Evolutionary conservation across 2,113 vertebrate species (phyloP), one percentile per base, ranked within the genome.

Genomic region (Ceyx cyanopectus): DNA sequence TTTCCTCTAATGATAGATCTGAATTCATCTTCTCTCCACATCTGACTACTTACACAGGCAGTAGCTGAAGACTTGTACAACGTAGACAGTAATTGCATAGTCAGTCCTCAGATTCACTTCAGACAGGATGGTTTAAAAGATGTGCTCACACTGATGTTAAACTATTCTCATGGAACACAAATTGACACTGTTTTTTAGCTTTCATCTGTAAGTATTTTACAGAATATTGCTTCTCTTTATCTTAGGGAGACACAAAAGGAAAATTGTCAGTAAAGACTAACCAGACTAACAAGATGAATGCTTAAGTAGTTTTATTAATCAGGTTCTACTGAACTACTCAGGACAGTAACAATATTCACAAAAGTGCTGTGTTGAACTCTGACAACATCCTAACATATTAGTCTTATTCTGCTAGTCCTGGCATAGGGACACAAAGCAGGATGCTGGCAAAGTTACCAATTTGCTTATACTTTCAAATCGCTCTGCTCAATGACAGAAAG

Each of bases 101-200:
- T 81, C 70, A 81, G 56, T 70, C 63, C 56, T 85, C 72, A 85
- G 29, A 74, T 69, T 17, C 20, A 65, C 46, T 67, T 90, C 80
- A 87, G 15, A 65, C 45, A 83, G 69, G 48, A n/a, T 83, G 20
- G 13, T 93, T 81, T 90, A 53, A 85, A 93, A 90, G 41, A 21
- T 27, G 22, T 68, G 76, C 60, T 90, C 48, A 57, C 82, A 48
- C 8, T 82, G 26, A 46, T 62, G 56, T 67, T 85, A 70, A 91
- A 74, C 32, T 83, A 1, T 51, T 27, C 18, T 90, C 50, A 26
- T 6, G n/a, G 43, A 93, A 34, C n/a, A 72, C 27, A 84, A 66
- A 73, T 32, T 81, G 87, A 21, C 78, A 68, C 40, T 4, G 2
- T 37, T 81, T 22, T 66, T 77, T 46, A 21, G 37, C 56, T 82